Evolutionary conservation across 2,888 invertebrate genomes (phyloP), one percentile per base, ranked within the genome.

Genomic region (Penaeus monodon): DNA sequence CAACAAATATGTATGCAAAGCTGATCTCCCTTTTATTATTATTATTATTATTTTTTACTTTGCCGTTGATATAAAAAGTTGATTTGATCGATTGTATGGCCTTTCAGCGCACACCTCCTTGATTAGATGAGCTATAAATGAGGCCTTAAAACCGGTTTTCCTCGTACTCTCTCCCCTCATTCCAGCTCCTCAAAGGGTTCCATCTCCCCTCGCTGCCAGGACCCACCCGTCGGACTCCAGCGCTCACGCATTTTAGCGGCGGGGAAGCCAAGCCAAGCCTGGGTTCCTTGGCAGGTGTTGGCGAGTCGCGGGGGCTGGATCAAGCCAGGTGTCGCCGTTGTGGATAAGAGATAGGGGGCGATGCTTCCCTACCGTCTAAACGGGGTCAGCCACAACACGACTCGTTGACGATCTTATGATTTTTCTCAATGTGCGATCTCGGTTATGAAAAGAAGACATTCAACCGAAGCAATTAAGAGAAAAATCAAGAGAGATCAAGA

Each of bases 381-480:
- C 57, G 57, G 57, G 57, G 57, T 57, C 57, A 57, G 57, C 57
- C 17, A 57, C 57, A n/a, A 33, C 57, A 66, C 65, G 81, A 66
- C 68, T 63, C 68, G 81, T 81, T 68, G 81, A 86, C 77, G 49
- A 81, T 85, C 33, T 73, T 80, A 81, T 49, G 63, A 77, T 86
- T 86, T 86, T 81, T 81, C 81, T 77, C 86, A 85, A 80, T 86
- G 70, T 76, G 77, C 66, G 81, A 81, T 81, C 63, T 63, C 78
- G 22, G 82, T 49, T 57, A 73, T 86, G 86, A 81, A 86, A 86
- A 81, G 86, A 86, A 64, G 86, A 86, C 77, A 76, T 81, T 86
- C 81, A 86, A 86, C 86, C 68, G 86, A 44, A 86, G 86, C 86
- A 86, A 86, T 86, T 86, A 86, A 86, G 86, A 68, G 81, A 86